Evolutionary conservation across 2,888 invertebrate species (phyloP), one percentile per base, ranked within the genome.

Genomic region (Melolontha melolontha): DNA sequence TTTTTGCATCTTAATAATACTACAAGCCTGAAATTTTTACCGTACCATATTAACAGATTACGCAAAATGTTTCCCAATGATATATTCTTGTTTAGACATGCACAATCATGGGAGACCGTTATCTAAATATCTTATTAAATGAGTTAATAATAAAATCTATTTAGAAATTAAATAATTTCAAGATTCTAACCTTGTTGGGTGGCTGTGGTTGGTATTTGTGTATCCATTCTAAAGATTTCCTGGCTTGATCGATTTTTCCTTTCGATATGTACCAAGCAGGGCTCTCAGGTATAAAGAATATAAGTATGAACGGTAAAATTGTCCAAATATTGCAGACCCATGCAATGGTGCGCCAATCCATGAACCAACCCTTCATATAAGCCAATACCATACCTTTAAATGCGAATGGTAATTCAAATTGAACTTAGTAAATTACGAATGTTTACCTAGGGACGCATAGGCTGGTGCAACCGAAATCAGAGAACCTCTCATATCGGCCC

Each of bases 191-290:
- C 71, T 82, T 82, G 68, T 83, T 80, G 64, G 81, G 81, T 12
- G 84, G 83, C 66, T 83, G 82, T 14, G 84, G 84, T 75, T 85
- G 84, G 67, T 82, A 82, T 67, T 81, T 81, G 72, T 85, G 81
- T 49, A 83, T 82, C 85, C 86, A 86, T 66, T 83, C 83, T 27
- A 88, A 76, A 1, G 87, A 82, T 54, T 84, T 84, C 29, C 84
- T 84, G 0, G 88, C 88, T 66, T 87, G 84, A 5, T 86, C 86
- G n/a, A 82, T 79, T 16, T 84, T 81, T 1, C 86, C 87, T 74
- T 85, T 87, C 0, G 87, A 85, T 1, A 88, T 84, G 0, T 88
- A 80, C 88, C 88, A 89, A 1, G 86, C 84, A 0, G 89, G 88
- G 68, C 88, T 88, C 78, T 89, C 89, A 0, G 87, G 87, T 2